phyloP scores from a whole-genome alignment of 1,140 invertebrate genomes.

The Heliconius eleuchia region DNA sequence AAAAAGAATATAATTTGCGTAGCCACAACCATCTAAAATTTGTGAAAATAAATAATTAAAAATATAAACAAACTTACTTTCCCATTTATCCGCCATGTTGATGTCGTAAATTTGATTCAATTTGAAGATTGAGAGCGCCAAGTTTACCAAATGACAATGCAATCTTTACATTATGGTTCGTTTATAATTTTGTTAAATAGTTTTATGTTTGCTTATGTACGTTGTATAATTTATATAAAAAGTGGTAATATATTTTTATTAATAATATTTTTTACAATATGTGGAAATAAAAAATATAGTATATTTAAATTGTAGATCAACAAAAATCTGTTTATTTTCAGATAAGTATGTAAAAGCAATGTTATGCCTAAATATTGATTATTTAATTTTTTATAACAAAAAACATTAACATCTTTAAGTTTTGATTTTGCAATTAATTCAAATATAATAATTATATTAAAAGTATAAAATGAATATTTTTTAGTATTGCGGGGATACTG shows the following conservation, averaged over 20 bases:
- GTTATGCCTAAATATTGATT: too few species aligned
- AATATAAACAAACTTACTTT: constrained; percentile 85
- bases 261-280: background rate
- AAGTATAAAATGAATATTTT: too few species aligned
- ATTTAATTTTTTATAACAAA: too few species aligned
- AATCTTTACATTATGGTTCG: constrained; percentile 36
- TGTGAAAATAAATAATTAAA: constrained; percentile 34
- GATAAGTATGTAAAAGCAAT: background rate
- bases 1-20: constrained; percentile 36
- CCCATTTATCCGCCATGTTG: constrained; percentile 89
- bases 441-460: too few species aligned
- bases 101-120: constrained; percentile 78
- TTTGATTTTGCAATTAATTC: too few species aligned
- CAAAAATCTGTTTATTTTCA: background rate
- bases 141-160: constrained; percentile 48
- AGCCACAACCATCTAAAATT: constrained; percentile 12
- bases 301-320: background rate
- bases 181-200: constrained; percentile 10
- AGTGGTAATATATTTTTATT: background rate
- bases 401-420: too few species aligned
- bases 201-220: background rate
- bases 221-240: constrained; percentile 11
- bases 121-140: constrained; percentile 76
- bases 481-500: too few species aligned
- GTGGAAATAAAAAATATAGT: background rate